A percentile compares a stretch with the other conserved stretches of the same genome.
phyloP scores from a whole-genome alignment of 2,797 vertebrate species.

The Chiloscyllium punctatum region DNA sequence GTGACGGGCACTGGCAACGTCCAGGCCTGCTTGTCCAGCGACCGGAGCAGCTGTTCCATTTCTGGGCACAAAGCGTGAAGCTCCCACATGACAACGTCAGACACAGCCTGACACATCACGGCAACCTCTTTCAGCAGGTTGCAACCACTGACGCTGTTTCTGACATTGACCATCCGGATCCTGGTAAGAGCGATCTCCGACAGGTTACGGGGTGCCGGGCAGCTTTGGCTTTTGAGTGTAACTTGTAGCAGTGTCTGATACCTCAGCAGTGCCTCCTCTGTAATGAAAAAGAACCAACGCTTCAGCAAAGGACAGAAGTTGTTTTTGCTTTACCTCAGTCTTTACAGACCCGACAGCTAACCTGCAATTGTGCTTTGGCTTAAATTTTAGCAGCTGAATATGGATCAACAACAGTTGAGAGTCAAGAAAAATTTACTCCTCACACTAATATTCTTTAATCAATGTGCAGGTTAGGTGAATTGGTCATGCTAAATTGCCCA shows the following conservation, averaged over 20 bases:
- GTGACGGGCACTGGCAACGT: neutral
- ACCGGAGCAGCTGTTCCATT: neutral
- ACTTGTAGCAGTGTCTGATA: neutral
- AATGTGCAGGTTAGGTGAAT: neutral
- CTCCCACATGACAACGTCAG: neutral
- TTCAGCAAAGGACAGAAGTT: neutral
- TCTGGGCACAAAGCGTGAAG: neutral
- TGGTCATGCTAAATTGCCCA: too few species aligned
- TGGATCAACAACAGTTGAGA: neutral
- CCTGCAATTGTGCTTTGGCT: neutral
- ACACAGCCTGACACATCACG: neutral
- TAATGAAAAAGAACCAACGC: neutral
- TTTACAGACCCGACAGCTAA: too few species aligned
- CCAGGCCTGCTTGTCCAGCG: neutral
- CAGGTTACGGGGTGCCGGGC: neutral
- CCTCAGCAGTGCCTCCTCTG: neutral
- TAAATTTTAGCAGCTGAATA: neutral
- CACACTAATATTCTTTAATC: neutral
- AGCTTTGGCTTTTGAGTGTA: neutral
- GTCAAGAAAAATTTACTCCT: neutral
- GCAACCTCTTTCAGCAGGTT: neutral
- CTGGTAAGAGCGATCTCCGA: neutral
- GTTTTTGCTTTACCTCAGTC: neutral
- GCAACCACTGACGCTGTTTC: neutral
- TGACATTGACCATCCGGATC: neutral